A percentile compares a stretch with the other conserved stretches of the same genome.
These are phyloP conservation scores for Lepidochitona cinerea DNA, from an alignment of 2,888 invertebrate species.

Conservation along the genomic window DNA sequence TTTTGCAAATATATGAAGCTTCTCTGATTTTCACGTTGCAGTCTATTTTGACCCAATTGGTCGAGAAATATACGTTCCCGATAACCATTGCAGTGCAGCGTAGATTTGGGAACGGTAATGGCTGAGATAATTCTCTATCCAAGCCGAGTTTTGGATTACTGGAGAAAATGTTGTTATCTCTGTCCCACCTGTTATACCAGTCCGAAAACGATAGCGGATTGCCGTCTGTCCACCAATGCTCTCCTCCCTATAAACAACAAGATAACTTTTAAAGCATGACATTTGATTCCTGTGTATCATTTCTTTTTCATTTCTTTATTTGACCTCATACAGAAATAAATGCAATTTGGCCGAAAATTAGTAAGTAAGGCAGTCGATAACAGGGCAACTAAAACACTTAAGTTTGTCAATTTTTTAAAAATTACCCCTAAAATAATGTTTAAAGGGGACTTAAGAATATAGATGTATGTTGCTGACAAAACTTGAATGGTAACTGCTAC, in stretches of 20 bases:
- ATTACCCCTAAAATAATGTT: too few species aligned
- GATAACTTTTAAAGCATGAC: neutral
- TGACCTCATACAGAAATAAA: too few species aligned
- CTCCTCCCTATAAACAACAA: neutral
- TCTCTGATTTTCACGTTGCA: neutral
- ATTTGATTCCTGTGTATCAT: neutral
- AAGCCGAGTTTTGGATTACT: neutral
- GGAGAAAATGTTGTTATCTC: neutral
- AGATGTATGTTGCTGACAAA: too few species aligned
- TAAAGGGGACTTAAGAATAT: too few species aligned
- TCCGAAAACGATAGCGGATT: constrained; percentile 1
- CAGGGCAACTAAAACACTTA: too few species aligned
- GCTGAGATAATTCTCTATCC: neutral
- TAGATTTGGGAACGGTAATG: neutral
- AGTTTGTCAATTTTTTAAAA: too few species aligned
- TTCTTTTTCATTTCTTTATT: too few species aligned
- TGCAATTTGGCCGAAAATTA: too few species aligned
- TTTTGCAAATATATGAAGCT: neutral
- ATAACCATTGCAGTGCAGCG: neutral
- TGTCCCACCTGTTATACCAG: neutral
- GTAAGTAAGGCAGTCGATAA: too few species aligned
- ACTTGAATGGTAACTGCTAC: too few species aligned
- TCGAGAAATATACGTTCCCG: neutral
- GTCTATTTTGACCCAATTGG: neutral
- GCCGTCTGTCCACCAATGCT: neutral